These are phyloP conservation scores for Benthosema pterotum DNA, from an alignment of 2,797 vertebrate genomes.

Conservation along the genomic window DNA sequence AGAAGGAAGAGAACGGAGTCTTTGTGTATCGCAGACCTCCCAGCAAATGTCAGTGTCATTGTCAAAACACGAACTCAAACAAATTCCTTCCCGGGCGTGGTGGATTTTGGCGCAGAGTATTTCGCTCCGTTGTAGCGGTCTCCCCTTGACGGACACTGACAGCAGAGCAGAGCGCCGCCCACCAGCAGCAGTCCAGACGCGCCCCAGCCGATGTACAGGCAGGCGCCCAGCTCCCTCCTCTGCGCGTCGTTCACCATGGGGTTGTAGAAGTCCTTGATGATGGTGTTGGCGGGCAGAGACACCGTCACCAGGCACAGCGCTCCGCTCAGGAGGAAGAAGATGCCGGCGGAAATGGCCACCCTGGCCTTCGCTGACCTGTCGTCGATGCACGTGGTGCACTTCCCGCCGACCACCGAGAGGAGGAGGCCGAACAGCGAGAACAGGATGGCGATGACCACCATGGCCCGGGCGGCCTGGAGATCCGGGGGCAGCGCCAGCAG, in stretches of 20 bases:
- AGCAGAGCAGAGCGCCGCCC: slow-evolving; percentile 85
- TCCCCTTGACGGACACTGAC: slow-evolving; percentile 66
- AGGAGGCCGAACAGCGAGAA: slow-evolving; percentile 76
- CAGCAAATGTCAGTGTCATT: neutral
- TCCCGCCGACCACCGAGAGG: slow-evolving; percentile 81
- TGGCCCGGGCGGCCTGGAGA: slow-evolving; percentile 76
- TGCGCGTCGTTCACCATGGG: slow-evolving; percentile 72
- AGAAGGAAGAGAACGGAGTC: too few relatives aligned
- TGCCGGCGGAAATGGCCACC: slow-evolving; percentile 74
- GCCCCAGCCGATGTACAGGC: slow-evolving; percentile 90
- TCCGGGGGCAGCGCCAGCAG: slow-evolving; percentile 73
- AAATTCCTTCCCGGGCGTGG: slow-evolving; percentile 71
- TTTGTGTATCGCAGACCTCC: neutral
- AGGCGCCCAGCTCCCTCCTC: slow-evolving; percentile 88
- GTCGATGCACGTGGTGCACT: slow-evolving; percentile 82
- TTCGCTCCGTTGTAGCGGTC: slow-evolving; percentile 62
- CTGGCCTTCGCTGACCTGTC: slow-evolving; percentile 73
- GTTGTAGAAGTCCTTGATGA: slow-evolving; percentile 83
- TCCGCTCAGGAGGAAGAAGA: slow-evolving; percentile 79
- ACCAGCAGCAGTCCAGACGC: slow-evolving; percentile 83
- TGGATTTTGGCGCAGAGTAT: slow-evolving; percentile 68
- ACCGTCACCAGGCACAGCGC: slow-evolving; percentile 76
- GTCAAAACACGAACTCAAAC: slow-evolving; percentile 54
- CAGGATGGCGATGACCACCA: slow-evolving; percentile 77
- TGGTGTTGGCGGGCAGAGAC: slow-evolving; percentile 76